These are phyloP conservation scores for Chloroclystis v-ata DNA, from an alignment of 2,888 invertebrate species.

Conservation along the genomic window DNA sequence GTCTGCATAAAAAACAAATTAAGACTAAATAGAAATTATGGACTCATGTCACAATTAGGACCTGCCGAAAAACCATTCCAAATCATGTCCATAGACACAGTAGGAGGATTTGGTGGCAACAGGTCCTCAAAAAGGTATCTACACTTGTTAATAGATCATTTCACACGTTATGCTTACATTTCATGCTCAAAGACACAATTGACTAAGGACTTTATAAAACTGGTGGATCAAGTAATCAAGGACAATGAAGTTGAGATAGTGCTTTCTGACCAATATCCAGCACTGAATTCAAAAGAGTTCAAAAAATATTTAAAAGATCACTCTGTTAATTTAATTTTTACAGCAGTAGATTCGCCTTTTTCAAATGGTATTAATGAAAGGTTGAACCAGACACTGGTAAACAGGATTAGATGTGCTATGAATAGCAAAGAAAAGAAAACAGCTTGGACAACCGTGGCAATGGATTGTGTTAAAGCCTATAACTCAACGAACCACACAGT, in stretches of 20 bases:
- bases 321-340: background rate
- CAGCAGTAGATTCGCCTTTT: constrained; percentile 2
- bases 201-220: background rate
- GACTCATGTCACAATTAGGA: background rate
- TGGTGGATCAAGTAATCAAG: background rate
- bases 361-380: constrained; percentile 31
- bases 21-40: background rate
- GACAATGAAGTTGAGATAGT: background rate
- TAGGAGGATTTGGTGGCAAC: background rate
- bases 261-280: constrained; percentile 1
- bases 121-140: background rate
- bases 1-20: too few relatives aligned
- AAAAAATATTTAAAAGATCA: background rate
- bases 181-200: background rate
- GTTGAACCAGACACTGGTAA: too few relatives aligned
- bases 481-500: background rate
- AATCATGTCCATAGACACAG: background rate
- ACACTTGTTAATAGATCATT: background rate
- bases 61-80: background rate
- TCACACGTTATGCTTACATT: background rate
- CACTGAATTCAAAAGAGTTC: constrained; percentile 2
- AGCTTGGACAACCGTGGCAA: constrained; percentile 4
- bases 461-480: background rate
- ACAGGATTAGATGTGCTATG: constrained; percentile 34
- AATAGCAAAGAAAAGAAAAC: constrained; percentile 23